Conservation (phyloP, 2,113 vertebrate genomes). For the Centropristis striata region DNA sequence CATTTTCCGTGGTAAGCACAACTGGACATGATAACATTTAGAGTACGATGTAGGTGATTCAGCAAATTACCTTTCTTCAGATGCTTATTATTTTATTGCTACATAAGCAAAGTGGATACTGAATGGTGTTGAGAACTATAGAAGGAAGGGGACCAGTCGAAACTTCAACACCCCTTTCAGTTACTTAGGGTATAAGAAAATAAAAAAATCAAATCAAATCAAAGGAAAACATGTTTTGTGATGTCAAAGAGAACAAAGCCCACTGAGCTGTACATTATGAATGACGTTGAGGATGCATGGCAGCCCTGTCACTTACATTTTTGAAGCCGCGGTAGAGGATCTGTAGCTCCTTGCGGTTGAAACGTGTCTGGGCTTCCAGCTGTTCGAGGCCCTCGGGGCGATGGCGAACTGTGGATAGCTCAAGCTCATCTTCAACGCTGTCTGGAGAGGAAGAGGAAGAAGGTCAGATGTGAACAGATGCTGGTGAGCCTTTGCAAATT, state of each 20-base stretch:
- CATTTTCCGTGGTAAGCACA: conserved; percentile 24
- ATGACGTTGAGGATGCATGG: background rate
- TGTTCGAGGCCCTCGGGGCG: conserved; percentile 96
- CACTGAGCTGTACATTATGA: background rate
- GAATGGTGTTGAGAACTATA: background rate
- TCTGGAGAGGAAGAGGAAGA: conserved; percentile 85
- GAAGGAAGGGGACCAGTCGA: background rate
- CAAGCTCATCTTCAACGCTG: conserved; percentile 98
- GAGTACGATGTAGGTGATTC: conserved; percentile 14
- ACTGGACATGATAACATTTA: conserved; percentile 11
- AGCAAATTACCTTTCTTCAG: background rate
- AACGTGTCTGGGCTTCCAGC: conserved; percentile 96
- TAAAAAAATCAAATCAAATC: conserved; percentile 38
- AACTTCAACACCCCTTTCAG: background rate
- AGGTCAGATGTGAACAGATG: conserved; percentile 45
- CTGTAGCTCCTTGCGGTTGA: conserved; percentile 98
- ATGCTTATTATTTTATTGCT: conserved; percentile 2
- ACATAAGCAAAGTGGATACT: background rate
- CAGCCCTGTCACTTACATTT: conserved; percentile 88
- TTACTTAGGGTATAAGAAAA: conserved; percentile 1
- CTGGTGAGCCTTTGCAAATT: background rate
- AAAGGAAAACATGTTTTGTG: conserved; percentile 30
- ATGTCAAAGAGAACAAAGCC: conserved; percentile 23
- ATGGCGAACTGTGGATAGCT: conserved; percentile 95
- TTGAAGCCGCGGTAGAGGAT: conserved; percentile 99